phyloP scores from a whole-genome alignment of 2,797 vertebrate genomes.

The Threskiornis aethiopicus region DNA sequence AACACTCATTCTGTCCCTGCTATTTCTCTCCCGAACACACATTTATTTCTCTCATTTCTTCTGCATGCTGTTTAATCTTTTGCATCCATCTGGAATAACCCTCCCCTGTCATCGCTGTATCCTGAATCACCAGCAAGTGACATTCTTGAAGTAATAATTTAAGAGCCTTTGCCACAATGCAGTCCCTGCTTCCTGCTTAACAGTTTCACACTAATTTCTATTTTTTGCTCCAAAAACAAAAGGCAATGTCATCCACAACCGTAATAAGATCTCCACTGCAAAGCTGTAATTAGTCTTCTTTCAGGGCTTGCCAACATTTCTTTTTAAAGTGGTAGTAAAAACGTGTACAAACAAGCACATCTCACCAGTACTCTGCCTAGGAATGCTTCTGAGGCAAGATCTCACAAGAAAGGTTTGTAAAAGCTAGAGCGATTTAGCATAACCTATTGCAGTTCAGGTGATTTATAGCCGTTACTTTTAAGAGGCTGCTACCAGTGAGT shows the following conservation, averaged over 20 bases:
- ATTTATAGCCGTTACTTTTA: slow-evolving; percentile 1
- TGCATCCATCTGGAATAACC: slow-evolving; percentile 49
- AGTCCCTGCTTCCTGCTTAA: slow-evolving; percentile 18
- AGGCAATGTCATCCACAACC: slow-evolving; percentile 44
- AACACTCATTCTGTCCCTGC: not conserved
- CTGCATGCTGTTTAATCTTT: slow-evolving; percentile 33
- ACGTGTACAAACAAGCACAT: slow-evolving; percentile 5
- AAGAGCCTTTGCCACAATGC: slow-evolving; percentile 27
- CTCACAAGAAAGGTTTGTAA: not conserved
- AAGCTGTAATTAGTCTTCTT: slow-evolving; percentile 59
- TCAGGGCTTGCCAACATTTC: slow-evolving; percentile 29
- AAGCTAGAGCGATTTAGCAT: not conserved
- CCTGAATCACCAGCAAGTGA: slow-evolving; percentile 54
- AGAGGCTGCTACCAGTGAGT: not conserved
- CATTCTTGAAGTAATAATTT: slow-evolving; percentile 62
- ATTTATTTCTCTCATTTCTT: slow-evolving; percentile 30
- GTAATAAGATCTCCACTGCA: slow-evolving; percentile 35
- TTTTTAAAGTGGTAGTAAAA: slow-evolving; percentile 29
- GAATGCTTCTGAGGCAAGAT: not conserved
- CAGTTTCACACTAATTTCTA: slow-evolving; percentile 39
- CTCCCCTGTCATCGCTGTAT: slow-evolving; percentile 20
- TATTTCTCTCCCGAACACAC: not conserved
- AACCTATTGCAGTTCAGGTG: not conserved
- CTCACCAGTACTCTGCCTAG: not conserved
- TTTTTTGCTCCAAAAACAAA: slow-evolving; percentile 60